Conservation (phyloP, 1,140 invertebrate genomes). For the Drosophila littoralis region DNA sequence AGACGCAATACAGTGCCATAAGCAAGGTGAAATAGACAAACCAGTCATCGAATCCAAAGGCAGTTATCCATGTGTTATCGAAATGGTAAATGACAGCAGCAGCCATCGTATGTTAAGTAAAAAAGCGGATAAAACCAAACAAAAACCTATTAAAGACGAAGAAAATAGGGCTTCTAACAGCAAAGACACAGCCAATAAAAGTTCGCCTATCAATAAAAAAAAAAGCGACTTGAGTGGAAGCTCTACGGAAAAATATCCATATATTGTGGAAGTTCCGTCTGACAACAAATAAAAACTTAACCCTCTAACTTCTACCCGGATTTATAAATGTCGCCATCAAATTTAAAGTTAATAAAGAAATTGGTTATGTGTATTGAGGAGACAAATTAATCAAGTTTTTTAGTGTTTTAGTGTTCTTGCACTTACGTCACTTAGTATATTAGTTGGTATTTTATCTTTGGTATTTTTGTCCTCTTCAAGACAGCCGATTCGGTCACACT, state of each 20-base stretch:
- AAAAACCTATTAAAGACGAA: not conserved
- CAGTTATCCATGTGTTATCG: constrained; percentile 18
- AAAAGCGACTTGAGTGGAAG: not conserved
- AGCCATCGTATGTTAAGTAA: too few relatives aligned
- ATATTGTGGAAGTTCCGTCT: not conserved
- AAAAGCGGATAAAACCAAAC: not conserved
- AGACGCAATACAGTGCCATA: not conserved
- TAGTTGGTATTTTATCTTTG: not conserved
- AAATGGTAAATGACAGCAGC: not conserved
- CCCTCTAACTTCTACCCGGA: not conserved
- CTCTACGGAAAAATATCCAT: not conserved
- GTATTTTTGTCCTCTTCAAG: not conserved
- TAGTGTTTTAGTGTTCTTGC: not conserved
- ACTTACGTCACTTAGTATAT: not conserved
- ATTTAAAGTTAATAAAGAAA: constrained; percentile 20
- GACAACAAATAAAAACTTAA: not conserved
- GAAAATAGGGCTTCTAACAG: not conserved
- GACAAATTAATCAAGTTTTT: constrained; percentile 2
- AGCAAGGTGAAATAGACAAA: not conserved
- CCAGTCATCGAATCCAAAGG: not conserved
- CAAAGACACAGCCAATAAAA: not conserved
- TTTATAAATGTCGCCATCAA: not conserved
- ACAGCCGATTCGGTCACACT: constrained; percentile 25
- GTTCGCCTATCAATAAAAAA: not conserved
- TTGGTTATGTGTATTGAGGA: constrained; percentile 5